phyloP scores from a whole-genome alignment of 1,140 invertebrate genomes.

The Scylla paramamosain region DNA sequence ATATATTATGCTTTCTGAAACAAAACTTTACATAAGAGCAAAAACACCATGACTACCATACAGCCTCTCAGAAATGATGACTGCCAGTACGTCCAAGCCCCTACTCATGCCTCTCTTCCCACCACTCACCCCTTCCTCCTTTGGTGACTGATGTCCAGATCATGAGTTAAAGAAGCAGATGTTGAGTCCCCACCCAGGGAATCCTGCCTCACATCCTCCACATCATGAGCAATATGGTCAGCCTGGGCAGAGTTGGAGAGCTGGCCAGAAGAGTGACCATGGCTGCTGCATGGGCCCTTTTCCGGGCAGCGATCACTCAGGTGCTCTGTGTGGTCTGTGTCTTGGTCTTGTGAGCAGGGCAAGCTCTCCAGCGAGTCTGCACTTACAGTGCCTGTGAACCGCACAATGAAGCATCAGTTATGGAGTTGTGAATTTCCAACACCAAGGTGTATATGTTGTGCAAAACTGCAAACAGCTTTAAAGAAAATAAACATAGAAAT shows the following conservation, averaged over 20 bases:
- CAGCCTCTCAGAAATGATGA: no score
- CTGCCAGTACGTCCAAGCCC: no score
- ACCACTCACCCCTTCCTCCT: constrained; percentile 44
- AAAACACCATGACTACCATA: no score
- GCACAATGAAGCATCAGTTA: no score
- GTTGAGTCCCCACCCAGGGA: neutral
- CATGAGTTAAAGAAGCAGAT: constrained; percentile 10
- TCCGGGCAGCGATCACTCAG: neutral
- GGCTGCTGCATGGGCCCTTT: neutral
- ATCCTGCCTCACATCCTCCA: constrained; percentile 28
- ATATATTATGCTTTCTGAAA: neutral
- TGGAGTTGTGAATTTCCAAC: no score
- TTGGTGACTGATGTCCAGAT: constrained; percentile 29
- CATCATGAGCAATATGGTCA: neutral
- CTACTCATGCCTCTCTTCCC: no score
- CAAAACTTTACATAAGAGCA: no score
- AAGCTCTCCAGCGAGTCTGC: neutral
- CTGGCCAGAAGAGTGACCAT: neutral
- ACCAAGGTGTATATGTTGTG: no score
- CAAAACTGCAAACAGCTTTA: no score
- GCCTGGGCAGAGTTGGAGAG: neutral
- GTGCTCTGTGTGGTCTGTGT: neutral
- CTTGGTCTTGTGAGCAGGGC: neutral
- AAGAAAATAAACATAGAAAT: no score
- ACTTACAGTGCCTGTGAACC: neutral